A percentile compares a stretch with the other conserved stretches of the same genome.
phyloP scores from a whole-genome alignment of 2,113 vertebrate species.

The Ptilonorhynchus violaceus region DNA sequence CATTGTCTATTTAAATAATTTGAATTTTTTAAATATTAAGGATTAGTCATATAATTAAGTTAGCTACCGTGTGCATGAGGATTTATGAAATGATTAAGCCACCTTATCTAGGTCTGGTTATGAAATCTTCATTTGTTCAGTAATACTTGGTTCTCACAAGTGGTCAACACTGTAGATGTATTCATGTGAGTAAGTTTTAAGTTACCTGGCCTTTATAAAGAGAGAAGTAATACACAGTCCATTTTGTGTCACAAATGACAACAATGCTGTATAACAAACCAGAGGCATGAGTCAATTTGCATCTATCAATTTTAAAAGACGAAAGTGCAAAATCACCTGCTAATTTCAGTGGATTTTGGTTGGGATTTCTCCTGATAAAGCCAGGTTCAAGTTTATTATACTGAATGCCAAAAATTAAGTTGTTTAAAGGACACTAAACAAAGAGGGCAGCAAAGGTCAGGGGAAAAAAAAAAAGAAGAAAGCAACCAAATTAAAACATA shows the following conservation, averaged over 20 bases:
- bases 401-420: neutral
- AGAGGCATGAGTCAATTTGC: neutral
- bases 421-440: neutral
- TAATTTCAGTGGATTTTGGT: neutral
- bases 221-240: neutral
- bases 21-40: neutral
- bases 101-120: neutral
- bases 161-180: neutral
- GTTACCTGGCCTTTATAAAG: neutral
- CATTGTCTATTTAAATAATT: neutral
- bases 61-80: neutral
- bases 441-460: neutral
- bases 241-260: neutral
- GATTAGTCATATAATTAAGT: neutral
- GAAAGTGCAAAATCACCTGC: neutral
- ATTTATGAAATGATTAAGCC: neutral
- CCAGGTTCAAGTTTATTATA: neutral
- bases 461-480: accelerated
- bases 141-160: neutral
- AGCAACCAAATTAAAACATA: conserved; percentile 64
- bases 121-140: neutral
- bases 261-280: neutral
- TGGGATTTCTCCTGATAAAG: neutral
- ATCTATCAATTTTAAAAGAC: neutral
- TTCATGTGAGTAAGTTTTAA: neutral